Base-by-base conservation (phyloP, 1,140 invertebrate species). In the Bombus impatiens region DNA sequence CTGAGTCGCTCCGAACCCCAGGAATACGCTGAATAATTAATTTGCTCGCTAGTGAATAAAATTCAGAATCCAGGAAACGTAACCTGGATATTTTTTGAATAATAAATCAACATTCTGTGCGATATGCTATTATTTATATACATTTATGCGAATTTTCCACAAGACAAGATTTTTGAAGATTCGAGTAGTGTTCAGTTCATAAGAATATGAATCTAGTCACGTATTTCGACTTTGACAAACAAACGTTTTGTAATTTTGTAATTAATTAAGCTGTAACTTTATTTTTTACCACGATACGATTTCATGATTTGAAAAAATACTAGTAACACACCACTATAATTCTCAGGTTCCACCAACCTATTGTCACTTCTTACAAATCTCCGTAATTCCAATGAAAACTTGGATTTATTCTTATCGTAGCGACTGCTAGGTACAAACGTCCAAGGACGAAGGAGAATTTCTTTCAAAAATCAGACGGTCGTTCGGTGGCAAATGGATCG, bases 401-500 rank as follows among this genome's bases (percentile, higher is more conserved):
- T 53, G 47, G 47, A 2, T 6, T 53, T 53, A 22, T 18, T 53
- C 18, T 53, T 53, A 53, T 53, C 47, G 47, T 53, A 53, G 47
- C 47, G 1, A 53, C 5, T 53, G 18, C 47, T 18, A 35, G 65
- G 6, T 8, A 15, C 15, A 18, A 35, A 67, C 32, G 32, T 25
- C 13, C 18, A 12, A 32, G 5, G 3, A 3, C 67, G 67, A 68
- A 28, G 25, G n/a, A 35, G 37, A 44, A 32, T 74, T 77, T 53
- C 10, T 0, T 70, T 47, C 28, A 40, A 59, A 37, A 10, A 79
- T 85, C 78, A 12, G 68, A n/a, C 32, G 68, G 62, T 80, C 77
- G 77, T 85, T 37, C 32, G 67, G 1, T 1, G 53, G 68, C 68
- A 80, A 85, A 72, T 80, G 68, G 77, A 62, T 65, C 53, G 83